Evolutionary conservation across 2,797 vertebrate genomes (phyloP).

Genomic region (Phoxinus dragarum): DNA sequence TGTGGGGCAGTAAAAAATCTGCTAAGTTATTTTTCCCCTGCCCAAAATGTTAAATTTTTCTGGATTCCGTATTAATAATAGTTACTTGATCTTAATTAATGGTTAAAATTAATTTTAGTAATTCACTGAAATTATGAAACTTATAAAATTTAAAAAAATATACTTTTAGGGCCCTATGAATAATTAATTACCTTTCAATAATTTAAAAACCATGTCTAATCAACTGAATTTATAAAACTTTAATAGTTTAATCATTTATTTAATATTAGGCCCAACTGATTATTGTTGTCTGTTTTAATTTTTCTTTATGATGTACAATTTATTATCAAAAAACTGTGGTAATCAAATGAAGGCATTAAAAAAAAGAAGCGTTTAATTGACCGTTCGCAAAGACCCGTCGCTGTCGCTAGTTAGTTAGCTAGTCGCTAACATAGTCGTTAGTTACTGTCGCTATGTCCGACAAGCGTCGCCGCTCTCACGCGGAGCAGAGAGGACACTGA

Average conservation of each 20-base stretch:
- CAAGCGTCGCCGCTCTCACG: no score
- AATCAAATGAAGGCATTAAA: no score
- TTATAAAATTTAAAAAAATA: neutral
- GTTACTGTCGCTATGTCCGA: no score
- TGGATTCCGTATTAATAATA: neutral
- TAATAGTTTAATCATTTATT: neutral
- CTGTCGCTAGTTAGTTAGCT: no score
- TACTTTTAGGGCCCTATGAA: no score
- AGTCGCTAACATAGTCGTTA: no score
- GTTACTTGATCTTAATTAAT: no score
- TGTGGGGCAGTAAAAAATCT: neutral
- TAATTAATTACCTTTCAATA: neutral
- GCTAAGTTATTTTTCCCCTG: neutral
- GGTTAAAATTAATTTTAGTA: neutral
- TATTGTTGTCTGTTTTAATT: neutral
- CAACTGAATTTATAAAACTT: neutral
- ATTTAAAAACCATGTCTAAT: neutral
- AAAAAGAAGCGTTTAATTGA: neutral
- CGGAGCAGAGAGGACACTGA: no score
- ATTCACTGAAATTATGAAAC: neutral
- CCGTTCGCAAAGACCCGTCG: no score
- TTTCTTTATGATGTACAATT: neutral
- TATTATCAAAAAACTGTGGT: neutral
- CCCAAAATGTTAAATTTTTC: no score
- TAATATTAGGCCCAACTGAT: neutral